A percentile compares a stretch with the other conserved stretches of the same genome.
These are phyloP conservation scores for Umimayanthus chanpuru DNA, from an alignment of 92 coral and sea anemone species.

Conservation along the genomic window DNA sequence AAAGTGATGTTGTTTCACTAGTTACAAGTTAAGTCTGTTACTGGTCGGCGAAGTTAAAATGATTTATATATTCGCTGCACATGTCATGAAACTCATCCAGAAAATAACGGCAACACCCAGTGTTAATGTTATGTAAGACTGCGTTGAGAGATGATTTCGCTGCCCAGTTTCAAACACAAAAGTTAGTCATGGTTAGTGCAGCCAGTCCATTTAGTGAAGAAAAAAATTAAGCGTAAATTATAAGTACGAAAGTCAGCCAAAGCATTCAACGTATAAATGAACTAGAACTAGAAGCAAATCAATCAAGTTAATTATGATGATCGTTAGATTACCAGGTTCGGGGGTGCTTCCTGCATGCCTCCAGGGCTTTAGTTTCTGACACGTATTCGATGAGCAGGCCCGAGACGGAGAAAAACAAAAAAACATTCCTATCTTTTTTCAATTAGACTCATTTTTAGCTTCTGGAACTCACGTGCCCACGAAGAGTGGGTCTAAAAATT, in stretches of 20 bases:
- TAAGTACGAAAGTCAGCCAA: no score
- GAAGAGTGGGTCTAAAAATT: not conserved
- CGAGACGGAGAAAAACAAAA: not conserved
- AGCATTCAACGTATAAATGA: no score
- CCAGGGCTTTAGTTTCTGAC: not conserved
- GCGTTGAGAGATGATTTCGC: not conserved
- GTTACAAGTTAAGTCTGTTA: not conserved
- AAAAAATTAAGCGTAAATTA: no score
- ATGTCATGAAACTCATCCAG: not conserved
- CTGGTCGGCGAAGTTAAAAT: not conserved
- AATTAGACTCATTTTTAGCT: no score
- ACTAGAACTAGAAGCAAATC: no score
- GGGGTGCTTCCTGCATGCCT: not conserved
- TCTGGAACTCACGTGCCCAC: not conserved
- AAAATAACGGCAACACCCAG: not conserved
- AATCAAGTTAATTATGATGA: no score
- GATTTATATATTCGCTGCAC: no score
- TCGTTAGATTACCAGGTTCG: no score
- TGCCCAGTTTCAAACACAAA: not conserved
- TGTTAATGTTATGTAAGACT: not conserved
- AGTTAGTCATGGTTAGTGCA: no score
- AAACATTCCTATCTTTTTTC: not conserved
- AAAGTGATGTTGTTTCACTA: not conserved
- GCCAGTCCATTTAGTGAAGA: no score
- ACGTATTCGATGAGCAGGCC: not conserved